Evolutionary conservation across 1,140 invertebrate genomes (phyloP), one percentile per base, ranked within the genome.

Genomic region (Thalassaphorura encarpata): DNA sequence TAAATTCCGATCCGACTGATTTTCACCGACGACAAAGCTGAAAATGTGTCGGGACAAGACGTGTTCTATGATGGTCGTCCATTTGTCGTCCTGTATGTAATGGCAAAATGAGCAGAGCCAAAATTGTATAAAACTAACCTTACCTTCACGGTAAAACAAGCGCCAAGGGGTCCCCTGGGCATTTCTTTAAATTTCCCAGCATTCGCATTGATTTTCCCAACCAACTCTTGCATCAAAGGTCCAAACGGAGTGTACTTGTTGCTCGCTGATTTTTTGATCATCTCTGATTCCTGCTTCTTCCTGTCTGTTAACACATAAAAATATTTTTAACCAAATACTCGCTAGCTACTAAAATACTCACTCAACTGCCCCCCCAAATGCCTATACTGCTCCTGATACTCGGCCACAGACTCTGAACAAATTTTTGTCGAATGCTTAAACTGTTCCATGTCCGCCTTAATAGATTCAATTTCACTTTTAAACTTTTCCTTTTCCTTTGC

Each of bases 91-190:
- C 48, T 57, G 28, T 13, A 51, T 23, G 23, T 48, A 26, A 8
- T 15, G 19, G 26, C 6, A 48, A 49, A 49, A 23, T 5, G 19
- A 11, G 19, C 18, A 46, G 5, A 46, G 5, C 29, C 11, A 36
- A 39, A 39, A 19, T 13, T 51, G 8, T 11, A 18, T 47, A 6
- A 13, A 43, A 43, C 21, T 8, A 15, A 6, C 8, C 36, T 57
- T 46, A 57, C 56, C 33, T 64, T 64, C 1, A 64, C 53, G 5
- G 52, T 61, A 23, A 60, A 49, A 28, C 33, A 59, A 41, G 62
- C 58, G 2, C 62, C 62, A 5, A 64, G 18, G 1, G 62, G 62
- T n/a, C 62, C 62, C 1, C 56, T 3, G 0, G 62, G 62, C 6
- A 24, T 36, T 39, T 52, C 36, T 26, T 26, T 48, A 31, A 64